Conservation (phyloP, 2,113 vertebrate genomes). For the Elaphurus davidianus region DNA sequence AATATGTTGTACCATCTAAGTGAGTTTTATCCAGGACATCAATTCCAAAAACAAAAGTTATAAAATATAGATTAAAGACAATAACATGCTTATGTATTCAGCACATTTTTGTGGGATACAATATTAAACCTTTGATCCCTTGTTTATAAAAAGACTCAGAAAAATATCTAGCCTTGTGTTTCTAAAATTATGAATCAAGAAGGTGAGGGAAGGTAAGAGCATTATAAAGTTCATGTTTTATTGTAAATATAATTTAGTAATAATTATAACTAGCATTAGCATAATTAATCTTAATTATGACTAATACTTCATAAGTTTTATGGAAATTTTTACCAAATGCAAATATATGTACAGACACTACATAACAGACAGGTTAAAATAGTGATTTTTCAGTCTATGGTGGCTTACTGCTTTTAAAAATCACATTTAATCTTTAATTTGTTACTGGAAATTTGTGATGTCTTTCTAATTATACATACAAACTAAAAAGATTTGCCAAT, state of each 20-base stretch:
- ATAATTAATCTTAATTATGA: not conserved
- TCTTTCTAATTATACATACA: not conserved
- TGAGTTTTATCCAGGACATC: slow-evolving; percentile 8
- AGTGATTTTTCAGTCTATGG: not conserved
- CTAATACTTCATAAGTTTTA: not conserved
- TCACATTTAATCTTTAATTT: not conserved
- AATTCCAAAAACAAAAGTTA: not conserved
- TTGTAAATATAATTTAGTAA: not conserved
- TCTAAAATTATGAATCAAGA: not conserved
- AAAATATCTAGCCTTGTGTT: not conserved
- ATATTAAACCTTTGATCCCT: not conserved
- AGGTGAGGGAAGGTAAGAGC: not conserved
- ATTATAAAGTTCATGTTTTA: not conserved
- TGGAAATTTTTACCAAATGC: not conserved
- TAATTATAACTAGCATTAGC: not conserved
- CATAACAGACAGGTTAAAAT: not conserved
- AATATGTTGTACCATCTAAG: not conserved
- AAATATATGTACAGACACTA: not conserved
- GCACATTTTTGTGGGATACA: not conserved
- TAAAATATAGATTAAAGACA: not conserved
- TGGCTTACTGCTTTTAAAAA: not conserved
- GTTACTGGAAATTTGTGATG: not conserved
- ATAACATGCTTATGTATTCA: not conserved
- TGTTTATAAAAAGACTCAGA: not conserved
- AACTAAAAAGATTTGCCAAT: not conserved